phyloP scores from a whole-genome alignment of 92 coral and sea anemone species.

The Pocillopora meandrina region DNA sequence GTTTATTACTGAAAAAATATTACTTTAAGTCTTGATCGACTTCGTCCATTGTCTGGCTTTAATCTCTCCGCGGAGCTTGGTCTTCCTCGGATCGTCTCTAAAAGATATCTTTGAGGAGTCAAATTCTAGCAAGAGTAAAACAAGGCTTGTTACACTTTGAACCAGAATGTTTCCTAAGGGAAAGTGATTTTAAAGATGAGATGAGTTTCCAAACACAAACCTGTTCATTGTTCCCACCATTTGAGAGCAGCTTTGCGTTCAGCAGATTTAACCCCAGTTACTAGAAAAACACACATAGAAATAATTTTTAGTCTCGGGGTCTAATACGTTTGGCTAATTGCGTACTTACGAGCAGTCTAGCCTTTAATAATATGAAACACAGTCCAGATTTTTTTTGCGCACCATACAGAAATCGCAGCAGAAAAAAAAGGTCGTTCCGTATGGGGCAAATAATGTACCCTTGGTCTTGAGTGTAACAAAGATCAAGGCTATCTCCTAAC shows the following conservation, averaged over 20 bases:
- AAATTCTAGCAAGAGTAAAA: neutral
- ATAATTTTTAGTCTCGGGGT: neutral
- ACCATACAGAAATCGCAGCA: too few species aligned
- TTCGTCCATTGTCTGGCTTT: neutral
- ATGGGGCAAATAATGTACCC: too few species aligned
- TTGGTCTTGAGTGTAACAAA: too few species aligned
- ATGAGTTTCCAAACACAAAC: neutral
- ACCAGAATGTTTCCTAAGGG: neutral
- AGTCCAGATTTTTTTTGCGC: too few species aligned
- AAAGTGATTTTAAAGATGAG: neutral
- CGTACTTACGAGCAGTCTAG: too few species aligned
- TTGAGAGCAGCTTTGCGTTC: constrained; percentile 30
- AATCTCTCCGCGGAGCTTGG: neutral
- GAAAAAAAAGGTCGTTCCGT: too few species aligned
- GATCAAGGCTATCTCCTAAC: too few species aligned
- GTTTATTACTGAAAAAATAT: neutral
- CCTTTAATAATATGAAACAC: too few species aligned
- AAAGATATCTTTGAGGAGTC: neutral
- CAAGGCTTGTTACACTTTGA: neutral
- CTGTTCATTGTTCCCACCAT: constrained; percentile 34
- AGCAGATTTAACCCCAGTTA: constrained; percentile 38
- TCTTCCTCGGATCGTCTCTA: neutral
- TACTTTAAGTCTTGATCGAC: neutral
- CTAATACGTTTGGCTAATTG: too few species aligned
- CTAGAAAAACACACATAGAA: neutral